Conservation (phyloP, 2,888 invertebrate species). For the Cyclophora punctaria region DNA sequence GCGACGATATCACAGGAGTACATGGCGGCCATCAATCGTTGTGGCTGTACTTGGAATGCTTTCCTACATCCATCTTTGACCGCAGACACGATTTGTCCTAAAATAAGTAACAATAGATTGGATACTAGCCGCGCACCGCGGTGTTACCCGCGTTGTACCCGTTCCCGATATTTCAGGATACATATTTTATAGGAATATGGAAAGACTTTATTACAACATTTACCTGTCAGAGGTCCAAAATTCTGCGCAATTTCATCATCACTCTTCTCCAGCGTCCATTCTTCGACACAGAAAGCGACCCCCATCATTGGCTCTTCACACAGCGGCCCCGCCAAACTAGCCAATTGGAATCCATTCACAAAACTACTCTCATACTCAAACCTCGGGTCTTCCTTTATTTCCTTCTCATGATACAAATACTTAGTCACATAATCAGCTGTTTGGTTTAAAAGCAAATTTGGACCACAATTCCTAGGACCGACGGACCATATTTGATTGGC, state of each 20-base stretch:
- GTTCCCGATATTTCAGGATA: too few relatives aligned
- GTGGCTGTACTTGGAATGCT: constrained; percentile 91
- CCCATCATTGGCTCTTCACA: constrained; percentile 99
- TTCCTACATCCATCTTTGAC: constrained; percentile 91
- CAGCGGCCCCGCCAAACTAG: constrained; percentile 91
- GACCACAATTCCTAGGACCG: constrained; percentile 91
- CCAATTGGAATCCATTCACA: constrained; percentile 90
- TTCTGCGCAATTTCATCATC: constrained; percentile 53
- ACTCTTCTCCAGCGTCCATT: constrained; percentile 79
- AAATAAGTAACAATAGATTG: neutral
- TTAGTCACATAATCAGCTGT: constrained; percentile 77
- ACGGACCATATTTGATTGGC: constrained; percentile 90
- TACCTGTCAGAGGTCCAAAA: constrained; percentile 75
- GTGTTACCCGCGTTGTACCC: too few relatives aligned
- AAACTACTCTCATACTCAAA: constrained; percentile 84
- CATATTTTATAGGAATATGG: too few relatives aligned
- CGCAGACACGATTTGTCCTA: constrained; percentile 93
- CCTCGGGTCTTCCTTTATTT: constrained; percentile 68
- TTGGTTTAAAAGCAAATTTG: constrained; percentile 91
- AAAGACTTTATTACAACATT: neutral
- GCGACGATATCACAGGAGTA: constrained; percentile 88
- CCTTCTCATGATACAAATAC: constrained; percentile 52
- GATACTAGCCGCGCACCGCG: too few relatives aligned
- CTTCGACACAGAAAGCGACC: constrained; percentile 91
- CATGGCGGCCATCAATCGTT: constrained; percentile 96